Conservation (phyloP, 2,797 vertebrate species). For the Enteromius thamalakanensis region DNA sequence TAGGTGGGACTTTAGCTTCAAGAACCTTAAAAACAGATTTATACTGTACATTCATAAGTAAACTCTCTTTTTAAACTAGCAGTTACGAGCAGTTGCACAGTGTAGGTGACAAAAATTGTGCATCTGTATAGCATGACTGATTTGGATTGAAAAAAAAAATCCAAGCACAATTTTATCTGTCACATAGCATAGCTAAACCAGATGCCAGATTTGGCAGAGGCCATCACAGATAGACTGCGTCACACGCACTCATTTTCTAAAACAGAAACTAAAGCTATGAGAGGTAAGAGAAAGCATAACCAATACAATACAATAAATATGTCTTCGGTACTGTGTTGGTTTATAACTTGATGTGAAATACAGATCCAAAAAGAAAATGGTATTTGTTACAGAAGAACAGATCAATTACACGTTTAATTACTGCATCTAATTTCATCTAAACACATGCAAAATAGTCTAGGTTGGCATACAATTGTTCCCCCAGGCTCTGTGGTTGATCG, state of each 20-base stretch:
- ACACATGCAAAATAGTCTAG: background rate
- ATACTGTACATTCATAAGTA: background rate
- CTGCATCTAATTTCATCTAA: background rate
- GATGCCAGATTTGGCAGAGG: background rate
- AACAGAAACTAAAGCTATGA: background rate
- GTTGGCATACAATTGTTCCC: conserved; percentile 74
- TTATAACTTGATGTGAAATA: background rate
- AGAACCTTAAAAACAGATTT: background rate
- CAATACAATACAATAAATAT: background rate
- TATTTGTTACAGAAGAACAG: background rate
- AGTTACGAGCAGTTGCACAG: background rate
- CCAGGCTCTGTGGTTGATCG: conserved; percentile 63
- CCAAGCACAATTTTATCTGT: background rate
- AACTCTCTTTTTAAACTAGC: background rate
- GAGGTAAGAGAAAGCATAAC: background rate
- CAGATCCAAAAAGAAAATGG: background rate
- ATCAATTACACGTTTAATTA: background rate
- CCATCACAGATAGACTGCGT: background rate
- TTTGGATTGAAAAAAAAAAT: background rate
- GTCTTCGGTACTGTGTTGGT: background rate
- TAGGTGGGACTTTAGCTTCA: background rate
- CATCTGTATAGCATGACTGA: background rate
- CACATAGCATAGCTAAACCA: background rate
- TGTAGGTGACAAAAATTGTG: background rate
- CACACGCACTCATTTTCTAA: background rate